Base-by-base conservation (phyloP, 2,113 vertebrate species). In the Pseudopipra pipra region DNA sequence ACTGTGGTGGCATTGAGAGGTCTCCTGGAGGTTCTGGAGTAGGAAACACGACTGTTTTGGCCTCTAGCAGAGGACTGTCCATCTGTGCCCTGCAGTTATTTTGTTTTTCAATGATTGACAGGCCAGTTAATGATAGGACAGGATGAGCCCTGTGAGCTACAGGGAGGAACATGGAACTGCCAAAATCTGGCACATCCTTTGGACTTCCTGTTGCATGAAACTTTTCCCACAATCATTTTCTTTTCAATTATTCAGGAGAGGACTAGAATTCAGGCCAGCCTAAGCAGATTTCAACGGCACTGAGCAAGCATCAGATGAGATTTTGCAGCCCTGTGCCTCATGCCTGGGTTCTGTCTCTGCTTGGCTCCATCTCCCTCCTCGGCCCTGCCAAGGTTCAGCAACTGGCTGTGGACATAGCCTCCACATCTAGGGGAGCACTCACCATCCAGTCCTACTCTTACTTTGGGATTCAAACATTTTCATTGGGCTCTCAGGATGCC, bases 391-490 rank as follows among this genome's bases (percentile, higher is more conserved):
- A 30, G 71, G 51, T 12, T 27, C 70, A 82, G 62, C 59, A 85
- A 13, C 27, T 52, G 85, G 4, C 24, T 79, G 11, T 39, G 74
- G 90, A 5, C 27, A 24, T 5, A 12, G 2, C 11, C 28, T 78
- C 13, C 66, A 51, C 30, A 6, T 28, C 81, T 39, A 47, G 21
- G 43, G 15, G 8, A 67, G n/a, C 8, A 21, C 15, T 72, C 52
- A 21, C 15, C 28, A 5, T 0, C 3, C 0, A 0, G 10, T 8
- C 54, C 54, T n/a, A 1, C 37, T 35, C 37, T 13, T 39, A 28
- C 68, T 54, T 44, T 8, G 4, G 0, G n/a, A 21, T 35, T 67
- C 59, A 79, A 41, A 21, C 2, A 8, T 82, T 82, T 88, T 18
- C 44, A 28, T 4, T 41, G 24, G 5, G 5, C 59, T 55, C 30